Evolutionary conservation across 2,113 vertebrate species (phyloP).

Genomic region (Eira barbara): DNA sequence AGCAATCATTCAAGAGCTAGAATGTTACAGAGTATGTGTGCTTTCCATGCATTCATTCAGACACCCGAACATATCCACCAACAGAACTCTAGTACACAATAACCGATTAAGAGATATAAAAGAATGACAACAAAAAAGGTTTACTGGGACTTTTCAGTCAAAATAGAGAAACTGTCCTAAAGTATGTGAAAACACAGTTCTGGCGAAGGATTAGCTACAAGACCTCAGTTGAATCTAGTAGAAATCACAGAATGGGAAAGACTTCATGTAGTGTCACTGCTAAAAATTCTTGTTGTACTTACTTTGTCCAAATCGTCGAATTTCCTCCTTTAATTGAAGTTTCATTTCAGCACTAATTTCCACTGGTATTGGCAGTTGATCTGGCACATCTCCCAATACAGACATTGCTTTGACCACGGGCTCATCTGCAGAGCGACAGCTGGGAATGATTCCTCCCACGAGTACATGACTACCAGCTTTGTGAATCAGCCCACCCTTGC

Average conservation of each 20-base stretch:
- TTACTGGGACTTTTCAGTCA: neutral
- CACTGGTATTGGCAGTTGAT: neutral
- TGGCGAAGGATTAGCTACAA: neutral
- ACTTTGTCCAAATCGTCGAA: conserved; percentile 93
- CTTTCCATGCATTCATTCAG: neutral
- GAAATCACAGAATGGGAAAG: neutral
- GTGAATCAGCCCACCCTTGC: conserved; percentile 83
- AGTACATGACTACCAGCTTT: conserved; percentile 71
- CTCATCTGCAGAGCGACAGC: conserved; percentile 80
- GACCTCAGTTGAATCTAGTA: neutral
- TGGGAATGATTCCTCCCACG: conserved; percentile 80
- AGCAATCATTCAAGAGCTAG: neutral
- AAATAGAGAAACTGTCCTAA: neutral
- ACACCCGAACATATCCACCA: neutral
- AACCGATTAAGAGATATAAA: neutral
- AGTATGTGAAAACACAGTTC: neutral
- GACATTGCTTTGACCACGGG: neutral
- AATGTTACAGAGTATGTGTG: neutral
- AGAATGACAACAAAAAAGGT: neutral
- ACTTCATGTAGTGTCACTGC: neutral
- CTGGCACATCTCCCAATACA: neutral
- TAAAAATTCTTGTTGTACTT: conserved; percentile 75
- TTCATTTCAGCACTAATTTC: conserved; percentile 87
- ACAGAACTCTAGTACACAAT: neutral
- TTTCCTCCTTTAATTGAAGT: conserved; percentile 90